These are phyloP conservation scores for Bos taurus DNA, from an alignment of 2,113 vertebrate genomes.

Conservation along the genomic window DNA sequence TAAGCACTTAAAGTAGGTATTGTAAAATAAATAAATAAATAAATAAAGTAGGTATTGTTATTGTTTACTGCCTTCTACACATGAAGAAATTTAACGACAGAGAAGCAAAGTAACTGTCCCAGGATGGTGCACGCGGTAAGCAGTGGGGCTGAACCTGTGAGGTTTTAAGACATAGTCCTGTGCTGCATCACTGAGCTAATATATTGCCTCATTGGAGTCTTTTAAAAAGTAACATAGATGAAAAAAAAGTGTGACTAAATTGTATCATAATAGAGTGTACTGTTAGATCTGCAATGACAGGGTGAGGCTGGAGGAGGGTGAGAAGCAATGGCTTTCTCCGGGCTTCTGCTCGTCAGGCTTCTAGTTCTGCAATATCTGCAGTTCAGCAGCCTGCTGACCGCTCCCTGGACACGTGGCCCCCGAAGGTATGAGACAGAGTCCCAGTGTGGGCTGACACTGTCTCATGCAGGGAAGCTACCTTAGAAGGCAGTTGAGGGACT, in stretches of 20 bases:
- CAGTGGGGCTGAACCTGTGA: not conserved
- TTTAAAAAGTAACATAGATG: not conserved
- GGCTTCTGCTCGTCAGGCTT: not conserved
- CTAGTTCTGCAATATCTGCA: rapidly evolving
- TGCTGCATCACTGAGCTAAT: not conserved
- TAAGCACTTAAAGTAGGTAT: not conserved
- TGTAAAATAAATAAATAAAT: not conserved
- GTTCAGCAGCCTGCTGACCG: not conserved
- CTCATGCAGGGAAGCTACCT: not conserved
- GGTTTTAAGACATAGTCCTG: not conserved
- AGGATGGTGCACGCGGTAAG: too few relatives aligned
- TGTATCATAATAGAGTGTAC: not conserved
- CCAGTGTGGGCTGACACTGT: not conserved
- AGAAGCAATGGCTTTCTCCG: not conserved
- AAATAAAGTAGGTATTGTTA: not conserved
- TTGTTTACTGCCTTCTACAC: not conserved
- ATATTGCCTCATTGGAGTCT: not conserved
- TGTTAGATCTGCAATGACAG: not conserved
- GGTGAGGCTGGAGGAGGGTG: not conserved
- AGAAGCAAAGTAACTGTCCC: not conserved
- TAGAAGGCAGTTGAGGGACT: not conserved
- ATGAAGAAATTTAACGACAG: not conserved
- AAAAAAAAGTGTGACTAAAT: not conserved
- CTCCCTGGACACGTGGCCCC: not conserved
- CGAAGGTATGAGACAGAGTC: not conserved